phyloP scores from a whole-genome alignment of 2,888 invertebrate species.

The Cantharis lateralis region DNA sequence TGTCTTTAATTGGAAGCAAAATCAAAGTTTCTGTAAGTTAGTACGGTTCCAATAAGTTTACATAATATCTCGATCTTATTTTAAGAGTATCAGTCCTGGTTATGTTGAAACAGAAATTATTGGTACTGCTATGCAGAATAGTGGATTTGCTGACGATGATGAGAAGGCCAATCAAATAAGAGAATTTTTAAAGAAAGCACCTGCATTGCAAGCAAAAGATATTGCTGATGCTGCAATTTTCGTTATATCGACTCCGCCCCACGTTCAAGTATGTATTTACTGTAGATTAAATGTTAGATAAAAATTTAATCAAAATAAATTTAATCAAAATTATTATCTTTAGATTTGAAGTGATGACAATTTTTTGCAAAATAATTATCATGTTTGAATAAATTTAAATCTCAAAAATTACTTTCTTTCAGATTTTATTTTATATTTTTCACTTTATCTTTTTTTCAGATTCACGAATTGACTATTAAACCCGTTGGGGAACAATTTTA shows the following conservation, averaged over 20 bases:
- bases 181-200: background rate
- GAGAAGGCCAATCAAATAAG: background rate
- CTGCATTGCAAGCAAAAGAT: slow-evolving; percentile 30
- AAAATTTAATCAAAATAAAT: too few species aligned
- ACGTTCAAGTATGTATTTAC: slow-evolving; percentile 37
- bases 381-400: too few species aligned
- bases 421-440: too few species aligned
- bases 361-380: too few species aligned
- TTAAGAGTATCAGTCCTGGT: slow-evolving; percentile 44
- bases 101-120: slow-evolving; percentile 36
- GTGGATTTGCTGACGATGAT: background rate
- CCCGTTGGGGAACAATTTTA: too few species aligned
- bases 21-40: background rate
- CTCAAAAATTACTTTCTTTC: too few species aligned
- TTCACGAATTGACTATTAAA: too few species aligned
- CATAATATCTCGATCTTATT: background rate
- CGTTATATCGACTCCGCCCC: slow-evolving; percentile 39
- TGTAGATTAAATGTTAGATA: background rate
- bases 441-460: too few species aligned
- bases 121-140: background rate
- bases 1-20: background rate
- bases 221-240: slow-evolving; percentile 39
- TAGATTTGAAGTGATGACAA: too few species aligned
- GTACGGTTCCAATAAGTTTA: background rate
- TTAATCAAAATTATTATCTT: too few species aligned